Evolutionary conservation across 1,140 invertebrate genomes (phyloP).

Genomic region (Panagrolaimus sp.): DNA sequence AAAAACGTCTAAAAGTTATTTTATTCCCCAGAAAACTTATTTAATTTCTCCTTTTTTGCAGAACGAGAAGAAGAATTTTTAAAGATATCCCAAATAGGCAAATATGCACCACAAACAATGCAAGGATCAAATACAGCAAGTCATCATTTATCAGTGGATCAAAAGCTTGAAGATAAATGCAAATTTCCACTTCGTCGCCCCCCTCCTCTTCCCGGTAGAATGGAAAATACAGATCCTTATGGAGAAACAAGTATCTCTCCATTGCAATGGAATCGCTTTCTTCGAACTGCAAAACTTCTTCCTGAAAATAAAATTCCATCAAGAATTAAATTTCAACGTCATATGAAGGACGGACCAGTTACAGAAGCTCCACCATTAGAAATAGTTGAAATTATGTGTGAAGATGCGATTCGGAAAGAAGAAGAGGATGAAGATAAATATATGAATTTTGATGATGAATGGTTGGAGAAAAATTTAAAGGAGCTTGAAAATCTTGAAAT

Average conservation of each 20-base stretch:
- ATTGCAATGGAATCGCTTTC: neutral
- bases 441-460: neutral
- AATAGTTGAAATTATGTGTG: neutral
- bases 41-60: too few relatives aligned
- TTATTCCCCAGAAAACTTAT: too few relatives aligned
- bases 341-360: neutral
- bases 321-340: neutral
- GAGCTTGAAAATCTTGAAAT: neutral
- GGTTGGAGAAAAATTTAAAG: neutral
- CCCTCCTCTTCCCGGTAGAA: neutral
- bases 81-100: too few relatives aligned
- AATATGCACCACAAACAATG: too few relatives aligned
- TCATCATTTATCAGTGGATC: too few relatives aligned
- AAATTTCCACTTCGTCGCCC: neutral
- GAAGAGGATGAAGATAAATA: neutral
- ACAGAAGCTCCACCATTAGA: neutral
- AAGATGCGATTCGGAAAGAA: neutral
- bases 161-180: neutral
- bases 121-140: too few relatives aligned
- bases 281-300: neutral
- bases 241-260: neutral
- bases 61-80: too few relatives aligned
- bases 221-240: slow-evolving; percentile 1
- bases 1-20: too few relatives aligned
- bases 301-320: neutral